These are phyloP conservation scores for Lasaia peninsularis DNA, from an alignment of 1,140 invertebrate genomes.

Conservation along the genomic window DNA sequence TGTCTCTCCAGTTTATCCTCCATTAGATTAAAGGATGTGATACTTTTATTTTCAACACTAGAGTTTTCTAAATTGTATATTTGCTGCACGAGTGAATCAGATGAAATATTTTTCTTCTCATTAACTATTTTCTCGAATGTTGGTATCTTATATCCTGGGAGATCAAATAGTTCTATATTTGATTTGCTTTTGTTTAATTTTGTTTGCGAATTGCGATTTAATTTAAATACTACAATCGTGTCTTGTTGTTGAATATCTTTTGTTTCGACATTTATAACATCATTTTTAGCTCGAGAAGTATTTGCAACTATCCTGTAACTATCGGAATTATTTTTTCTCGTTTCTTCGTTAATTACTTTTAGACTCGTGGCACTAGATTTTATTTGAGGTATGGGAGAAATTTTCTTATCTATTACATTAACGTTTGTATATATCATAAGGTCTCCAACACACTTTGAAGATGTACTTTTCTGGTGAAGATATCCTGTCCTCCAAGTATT, in stretches of 20 bases:
- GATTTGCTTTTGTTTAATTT: neutral
- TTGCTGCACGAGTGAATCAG: slow-evolving; percentile 54
- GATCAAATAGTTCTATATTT: neutral
- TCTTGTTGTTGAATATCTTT: neutral
- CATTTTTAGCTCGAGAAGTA: neutral
- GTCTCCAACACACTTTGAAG: slow-evolving; percentile 49
- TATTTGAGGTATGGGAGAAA: slow-evolving; percentile 48
- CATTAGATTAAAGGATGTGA: slow-evolving; percentile 36
- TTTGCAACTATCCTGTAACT: slow-evolving; percentile 17
- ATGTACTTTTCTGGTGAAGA: slow-evolving; percentile 40
- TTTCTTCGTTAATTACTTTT: neutral
- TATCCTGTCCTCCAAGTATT: slow-evolving; percentile 20
- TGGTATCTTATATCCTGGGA: neutral
- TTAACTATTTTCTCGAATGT: neutral
- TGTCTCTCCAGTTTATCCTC: slow-evolving; percentile 55
- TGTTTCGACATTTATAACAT: neutral
- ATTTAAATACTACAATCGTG: neutral
- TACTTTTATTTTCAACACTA: slow-evolving; percentile 35
- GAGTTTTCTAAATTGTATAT: slow-evolving; percentile 55
- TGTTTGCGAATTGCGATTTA: neutral
- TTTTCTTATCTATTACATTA: slow-evolving; percentile 33
- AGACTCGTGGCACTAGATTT: slow-evolving; percentile 43
- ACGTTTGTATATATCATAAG: slow-evolving; percentile 25
- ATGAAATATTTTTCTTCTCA: slow-evolving; percentile 33
- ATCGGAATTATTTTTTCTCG: slow-evolving; percentile 23